Conservation (phyloP, 2,113 vertebrate genomes). For the Chauna torquata region DNA sequence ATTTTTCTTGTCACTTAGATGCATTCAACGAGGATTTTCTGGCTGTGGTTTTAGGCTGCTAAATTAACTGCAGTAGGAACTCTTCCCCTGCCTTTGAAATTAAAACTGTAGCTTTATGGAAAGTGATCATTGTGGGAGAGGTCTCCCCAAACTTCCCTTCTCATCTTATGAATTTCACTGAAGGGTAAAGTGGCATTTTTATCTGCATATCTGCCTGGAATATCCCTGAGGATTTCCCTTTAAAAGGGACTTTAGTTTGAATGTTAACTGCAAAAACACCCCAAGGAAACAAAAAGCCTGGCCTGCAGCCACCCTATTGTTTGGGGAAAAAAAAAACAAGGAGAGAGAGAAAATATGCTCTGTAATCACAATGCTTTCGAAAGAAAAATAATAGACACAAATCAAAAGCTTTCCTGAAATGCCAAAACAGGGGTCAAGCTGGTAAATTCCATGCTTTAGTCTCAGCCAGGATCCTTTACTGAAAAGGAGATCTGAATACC, state of each 20-base stretch:
- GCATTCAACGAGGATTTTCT: neutral
- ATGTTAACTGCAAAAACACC: neutral
- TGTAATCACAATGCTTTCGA: neutral
- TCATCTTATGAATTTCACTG: neutral
- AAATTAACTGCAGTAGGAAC: neutral
- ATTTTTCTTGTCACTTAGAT: neutral
- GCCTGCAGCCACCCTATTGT: slow-evolving; percentile 40
- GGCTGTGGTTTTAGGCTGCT: slow-evolving; percentile 20
- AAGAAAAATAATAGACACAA: neutral
- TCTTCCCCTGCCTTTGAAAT: neutral
- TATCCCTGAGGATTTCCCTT: neutral
- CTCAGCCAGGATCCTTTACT: neutral
- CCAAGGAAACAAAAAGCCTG: neutral
- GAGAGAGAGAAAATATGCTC: neutral
- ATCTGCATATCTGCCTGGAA: neutral
- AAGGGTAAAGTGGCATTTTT: neutral
- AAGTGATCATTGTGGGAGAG: neutral
- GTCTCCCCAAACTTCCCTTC: neutral
- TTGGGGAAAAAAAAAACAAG: neutral
- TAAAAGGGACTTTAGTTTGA: neutral
- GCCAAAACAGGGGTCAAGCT: neutral
- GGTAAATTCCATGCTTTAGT: slow-evolving; percentile 6
- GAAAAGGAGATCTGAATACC: neutral
- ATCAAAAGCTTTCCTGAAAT: neutral
- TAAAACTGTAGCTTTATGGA: neutral